Conservation (phyloP, 2,797 vertebrate species). For the Staurois parvus region DNA sequence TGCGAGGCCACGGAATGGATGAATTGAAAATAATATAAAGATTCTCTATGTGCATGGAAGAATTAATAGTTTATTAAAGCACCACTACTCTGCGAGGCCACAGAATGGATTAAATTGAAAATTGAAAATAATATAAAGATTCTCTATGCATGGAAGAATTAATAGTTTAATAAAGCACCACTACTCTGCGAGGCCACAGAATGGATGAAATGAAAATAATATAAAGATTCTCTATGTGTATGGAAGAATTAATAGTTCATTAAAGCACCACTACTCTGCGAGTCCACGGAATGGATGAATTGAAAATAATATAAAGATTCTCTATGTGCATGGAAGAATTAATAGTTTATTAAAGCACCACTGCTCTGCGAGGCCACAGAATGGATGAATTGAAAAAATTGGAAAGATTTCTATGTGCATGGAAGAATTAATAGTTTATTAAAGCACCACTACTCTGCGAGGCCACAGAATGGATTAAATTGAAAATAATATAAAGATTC, state of each 20-base stretch:
- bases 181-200: conserved; percentile 1
- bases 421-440: conserved; percentile 37
- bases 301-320: conserved; percentile 30
- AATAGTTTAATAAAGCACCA: conserved; percentile 34
- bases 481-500: conserved; percentile 30
- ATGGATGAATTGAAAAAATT: conserved; percentile 35
- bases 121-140: conserved; percentile 31
- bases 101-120: conserved; percentile 18
- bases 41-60: conserved; percentile 4
- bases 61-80: conserved; percentile 44
- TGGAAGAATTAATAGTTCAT: conserved; percentile 32
- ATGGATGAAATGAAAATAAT: conserved; percentile 35
- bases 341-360: conserved; percentile 34
- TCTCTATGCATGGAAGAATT: conserved; percentile 24
- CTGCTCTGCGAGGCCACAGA: conserved; percentile 1
- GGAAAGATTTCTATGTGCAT: no score
- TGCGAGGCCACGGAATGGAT: conserved; percentile 9
- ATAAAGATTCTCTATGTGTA: conserved; percentile 21
- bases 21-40: conserved; percentile 37
- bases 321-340: conserved; percentile 28
- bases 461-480: conserved; percentile 14
- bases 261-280: conserved; percentile 18
- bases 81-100: background rate
- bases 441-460: conserved; percentile 12
- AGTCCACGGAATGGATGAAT: conserved; percentile 16